Evolutionary conservation across 2,113 vertebrate genomes (phyloP).

Genomic region (Apodemus speciosus): DNA sequence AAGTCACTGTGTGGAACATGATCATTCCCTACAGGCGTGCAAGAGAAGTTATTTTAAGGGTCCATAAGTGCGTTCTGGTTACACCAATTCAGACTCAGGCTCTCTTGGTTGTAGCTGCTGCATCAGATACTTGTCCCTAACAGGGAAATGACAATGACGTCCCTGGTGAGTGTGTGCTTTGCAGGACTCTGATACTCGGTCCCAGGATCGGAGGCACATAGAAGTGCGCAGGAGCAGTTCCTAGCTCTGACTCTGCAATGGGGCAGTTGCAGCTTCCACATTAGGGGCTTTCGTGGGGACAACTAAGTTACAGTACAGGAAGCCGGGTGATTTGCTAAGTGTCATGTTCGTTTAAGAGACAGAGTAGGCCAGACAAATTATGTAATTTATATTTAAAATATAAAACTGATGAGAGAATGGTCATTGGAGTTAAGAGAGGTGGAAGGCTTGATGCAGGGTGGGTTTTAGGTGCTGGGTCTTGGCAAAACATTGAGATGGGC

Average conservation of each 20-base stretch:
- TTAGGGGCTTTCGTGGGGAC: not conserved
- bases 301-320: not conserved
- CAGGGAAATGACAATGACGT: not conserved
- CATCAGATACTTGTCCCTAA: not conserved
- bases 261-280: not conserved
- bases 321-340: not conserved
- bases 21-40: slow-evolving; percentile 66
- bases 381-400: not conserved
- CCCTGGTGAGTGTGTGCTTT: not conserved
- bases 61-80: not conserved
- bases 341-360: not conserved
- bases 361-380: not conserved
- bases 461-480: not conserved
- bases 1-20: slow-evolving; percentile 65
- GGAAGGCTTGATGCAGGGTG: not conserved
- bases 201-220: no score
- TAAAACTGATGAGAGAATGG: not conserved
- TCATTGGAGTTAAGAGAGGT: not conserved
- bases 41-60: slow-evolving; percentile 67
- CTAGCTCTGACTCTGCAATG: not conserved
- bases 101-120: slow-evolving; percentile 36
- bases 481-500: not conserved
- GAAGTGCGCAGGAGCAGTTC: not conserved
- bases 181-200: not conserved
- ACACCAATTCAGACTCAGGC: slow-evolving; percentile 47